Base-by-base conservation (phyloP, 1,140 invertebrate genomes). In the Armadillidium nasatum region DNA sequence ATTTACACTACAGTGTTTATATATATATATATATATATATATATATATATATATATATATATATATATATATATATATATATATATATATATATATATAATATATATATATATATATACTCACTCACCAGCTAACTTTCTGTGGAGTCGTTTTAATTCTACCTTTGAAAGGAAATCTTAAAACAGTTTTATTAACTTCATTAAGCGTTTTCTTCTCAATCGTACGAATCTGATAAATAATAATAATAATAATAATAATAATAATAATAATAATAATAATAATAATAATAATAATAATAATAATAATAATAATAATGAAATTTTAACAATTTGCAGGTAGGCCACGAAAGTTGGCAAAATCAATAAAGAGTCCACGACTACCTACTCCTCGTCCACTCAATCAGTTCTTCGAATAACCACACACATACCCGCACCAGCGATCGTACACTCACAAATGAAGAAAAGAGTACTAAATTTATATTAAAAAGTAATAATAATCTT, bases 51-150 rank as follows among this genome's bases (percentile, higher is more conserved):
- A 33, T 33, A 33, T 33, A 33, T 33, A 33, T 33, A n/a, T 33
- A 33, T 33, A 33, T 33, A 33, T 33, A 33, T 33, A 33, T 33
- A 33, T 33, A 33, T 33, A n/a, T 33, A 33, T 33, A 33, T 33
- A 33, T 33, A 33, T 33, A 33, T 33, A 33, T 33, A 33, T 33
- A 33, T 33, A 33, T 3, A 3, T 33, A 33, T 33, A 3, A 33
- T 33, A 33, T 33, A 33, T 33, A 33, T 33, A 33, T 33, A 33
- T 33, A 33, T 33, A 23, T n/a, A 71, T 71, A 73, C 9, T 9
- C 33, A 33, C 73, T 68, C 33, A 75, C 73, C 73, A 75, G 19
- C 66, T 68, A n/a, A 74, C 45, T 75, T 67, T 75, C 44, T 75
- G 44, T 10, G n/a, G 7, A 21, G 54, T 33, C n/a, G 21, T 75